Conservation (phyloP, 2,888 invertebrate genomes). For the Caenorhabditis macrosperma region DNA sequence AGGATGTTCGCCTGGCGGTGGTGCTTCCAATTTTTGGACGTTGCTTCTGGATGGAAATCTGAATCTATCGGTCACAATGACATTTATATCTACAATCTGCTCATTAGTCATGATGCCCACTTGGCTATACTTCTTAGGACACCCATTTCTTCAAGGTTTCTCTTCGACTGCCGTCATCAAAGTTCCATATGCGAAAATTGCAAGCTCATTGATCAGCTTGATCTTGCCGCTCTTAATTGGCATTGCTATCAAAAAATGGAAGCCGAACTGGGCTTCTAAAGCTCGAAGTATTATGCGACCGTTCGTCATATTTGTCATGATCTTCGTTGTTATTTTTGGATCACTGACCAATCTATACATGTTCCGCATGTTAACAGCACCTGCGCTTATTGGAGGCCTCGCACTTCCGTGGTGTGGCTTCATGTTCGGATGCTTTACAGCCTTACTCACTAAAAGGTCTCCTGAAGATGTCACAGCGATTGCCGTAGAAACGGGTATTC, state of each 20-base stretch:
- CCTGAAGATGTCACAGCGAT: slow-evolving; percentile 80
- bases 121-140: slow-evolving; percentile 82
- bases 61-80: slow-evolving; percentile 95
- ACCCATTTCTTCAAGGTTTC: slow-evolving; percentile 77
- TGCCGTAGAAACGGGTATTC: slow-evolving; percentile 81
- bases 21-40: slow-evolving; percentile 97
- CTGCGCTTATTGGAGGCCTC: slow-evolving; percentile 80
- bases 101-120: slow-evolving; percentile 85
- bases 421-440: slow-evolving; percentile 81
- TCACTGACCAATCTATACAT: slow-evolving; percentile 82
- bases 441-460: slow-evolving; percentile 76
- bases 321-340: slow-evolving; percentile 81
- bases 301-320: slow-evolving; percentile 81
- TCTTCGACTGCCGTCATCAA: slow-evolving; percentile 62
- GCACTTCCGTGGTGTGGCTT: slow-evolving; percentile 82
- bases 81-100: slow-evolving; percentile 90
- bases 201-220: slow-evolving; percentile 80
- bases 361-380: slow-evolving; percentile 81
- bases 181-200: slow-evolving; percentile 63
- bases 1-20: slow-evolving; percentile 83
- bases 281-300: slow-evolving; percentile 80
- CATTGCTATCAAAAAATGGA: slow-evolving; percentile 80
- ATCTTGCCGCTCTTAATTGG: slow-evolving; percentile 82
- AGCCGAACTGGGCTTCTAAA: slow-evolving; percentile 79
- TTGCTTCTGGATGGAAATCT: slow-evolving; percentile 92